Conservation (phyloP, 2,113 vertebrate genomes). For the Oreochromis tanganicae region DNA sequence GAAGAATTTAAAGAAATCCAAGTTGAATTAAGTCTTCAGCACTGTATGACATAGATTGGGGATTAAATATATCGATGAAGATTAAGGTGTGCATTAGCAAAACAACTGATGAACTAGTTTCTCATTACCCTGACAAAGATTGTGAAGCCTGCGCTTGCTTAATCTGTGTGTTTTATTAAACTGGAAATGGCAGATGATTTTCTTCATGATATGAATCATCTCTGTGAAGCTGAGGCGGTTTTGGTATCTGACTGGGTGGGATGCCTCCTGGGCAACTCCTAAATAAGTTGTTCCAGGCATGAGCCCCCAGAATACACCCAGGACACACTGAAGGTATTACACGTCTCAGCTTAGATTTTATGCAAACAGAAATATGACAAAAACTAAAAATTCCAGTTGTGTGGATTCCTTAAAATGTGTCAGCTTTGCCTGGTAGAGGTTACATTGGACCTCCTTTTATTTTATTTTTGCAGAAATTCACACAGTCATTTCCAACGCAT, state of each 20-base stretch:
- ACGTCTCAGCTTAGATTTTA: background rate
- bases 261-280: background rate
- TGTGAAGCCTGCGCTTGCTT: background rate
- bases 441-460: background rate
- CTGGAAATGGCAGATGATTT: background rate
- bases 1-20: background rate
- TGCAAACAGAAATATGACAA: background rate
- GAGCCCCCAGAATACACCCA: background rate
- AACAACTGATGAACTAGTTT: background rate
- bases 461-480: background rate
- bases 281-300: background rate
- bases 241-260: background rate
- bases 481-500: rapidly evolving
- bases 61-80: background rate
- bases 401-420: background rate
- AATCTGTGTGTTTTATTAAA: background rate
- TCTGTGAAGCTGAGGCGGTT: background rate
- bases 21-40: background rate
- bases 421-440: background rate
- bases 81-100: background rate
- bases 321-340: background rate
- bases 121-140: background rate
- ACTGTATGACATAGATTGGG: background rate
- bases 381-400: background rate
- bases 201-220: background rate